Evolutionary conservation across 2,888 invertebrate species (phyloP), one percentile per base, ranked within the genome.

Genomic region (Eudemis profundana): DNA sequence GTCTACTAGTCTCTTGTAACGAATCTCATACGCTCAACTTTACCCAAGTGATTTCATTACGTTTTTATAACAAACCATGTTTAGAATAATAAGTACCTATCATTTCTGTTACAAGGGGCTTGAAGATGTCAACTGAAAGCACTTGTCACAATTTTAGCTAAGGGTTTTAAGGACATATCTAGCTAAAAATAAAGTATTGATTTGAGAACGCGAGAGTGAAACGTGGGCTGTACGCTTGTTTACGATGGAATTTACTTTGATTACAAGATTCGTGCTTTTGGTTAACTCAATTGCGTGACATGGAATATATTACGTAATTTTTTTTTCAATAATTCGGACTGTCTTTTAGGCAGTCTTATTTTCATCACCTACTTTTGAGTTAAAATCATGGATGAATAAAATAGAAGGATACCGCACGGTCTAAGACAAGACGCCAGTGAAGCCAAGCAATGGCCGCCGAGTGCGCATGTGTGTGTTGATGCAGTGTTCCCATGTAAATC

Each of bases 1-100:
- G n/a, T n/a, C n/a, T 47, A 27, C 33, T 40, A 29, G 49, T 49
- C 59, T 46, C 38, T 65, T 60, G 29, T 53, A 60, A 65, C 47
- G 15, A 51, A 47, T 60, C 51, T 47, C 47, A 47, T 53, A 29
- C 15, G 38, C 46, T 38, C 21, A 40, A 21, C 33, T 33, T 33
- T 46, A 17, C 29, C 44, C 12, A 29, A 36, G 46, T 38, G 50
- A 57, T 14, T 42, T 47, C 40, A 57, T 42, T 33, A 57, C 21
- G 29, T 61, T 61, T 61, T 62, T 47, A 47, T 47, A 44, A 59
- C 59, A 57, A 46, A 17, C 23, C 47, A 17, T 17, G 47, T 47
- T 47, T 21, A 59, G 47, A 47, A 46, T 57, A 57, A 57, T 46
- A 33, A 57, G 53, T 23, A 40, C 33, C 38, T 33, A 57, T 57